Evolutionary conservation across 2,113 vertebrate genomes (phyloP), one percentile per base, ranked within the genome.

Genomic region (Condylura cristata): DNA sequence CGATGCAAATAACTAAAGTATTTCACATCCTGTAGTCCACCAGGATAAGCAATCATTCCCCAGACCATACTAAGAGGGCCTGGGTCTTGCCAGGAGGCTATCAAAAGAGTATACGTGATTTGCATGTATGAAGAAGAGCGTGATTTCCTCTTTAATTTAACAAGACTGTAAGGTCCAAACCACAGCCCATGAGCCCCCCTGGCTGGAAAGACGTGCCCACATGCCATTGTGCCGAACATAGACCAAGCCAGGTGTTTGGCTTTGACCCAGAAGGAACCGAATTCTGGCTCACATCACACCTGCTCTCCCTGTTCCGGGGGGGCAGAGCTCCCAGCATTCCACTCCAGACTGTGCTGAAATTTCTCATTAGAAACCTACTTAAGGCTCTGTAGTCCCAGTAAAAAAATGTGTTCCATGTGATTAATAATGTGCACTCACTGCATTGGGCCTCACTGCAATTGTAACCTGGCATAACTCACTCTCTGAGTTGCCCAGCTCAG

Each of bases 51-150:
- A 72, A 39, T 3, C 8, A 41, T 16, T 80, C 66, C 66, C 65
- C 63, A 90, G 46, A 63, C 17, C 8, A 6, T 14, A 20, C 58
- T 37, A 44, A 86, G 71, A 84, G 92, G 46, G 22, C 30, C 13
- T 18, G 41, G 39, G 71, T 96, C 92, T 65, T 79, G 75, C 68
- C 68, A n/a, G 53, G 71, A 94, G 39, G 26, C 66, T 87, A 1
- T 58, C 68, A 74, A 61, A 32, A 32, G 8, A 34, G 41, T 3
- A 48, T 2, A 22, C 18, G 2, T 76, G 60, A 34, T 6, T 58
- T 60, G 12, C 26, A 17, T 76, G 53, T 53, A 11, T 70, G 74
- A 66, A 76, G 70, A 41, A 7, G 0, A 10, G 37, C 71, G 22
- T 18, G 7, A 7, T 85, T 63, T 81, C 86, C 81, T 84, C 79